Base-by-base conservation (phyloP, 2,888 invertebrate species). In the Glyphotaelius pellucidus region DNA sequence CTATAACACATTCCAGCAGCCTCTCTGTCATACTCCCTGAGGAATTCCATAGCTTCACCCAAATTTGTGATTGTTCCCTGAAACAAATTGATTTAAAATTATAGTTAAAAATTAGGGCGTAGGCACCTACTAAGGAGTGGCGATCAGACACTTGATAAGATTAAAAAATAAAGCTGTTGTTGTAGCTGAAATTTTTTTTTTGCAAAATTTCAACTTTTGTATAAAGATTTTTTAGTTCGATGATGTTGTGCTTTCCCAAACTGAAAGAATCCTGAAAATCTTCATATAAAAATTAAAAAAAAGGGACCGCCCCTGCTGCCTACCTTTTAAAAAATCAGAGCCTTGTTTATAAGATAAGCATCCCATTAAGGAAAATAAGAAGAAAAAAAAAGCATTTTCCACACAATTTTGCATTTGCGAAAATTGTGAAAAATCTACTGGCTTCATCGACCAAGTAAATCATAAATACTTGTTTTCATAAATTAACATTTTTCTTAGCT, bases 1-100 rank as follows among this genome's bases (percentile, higher is more conserved):
- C 96, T 96, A 94, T 97, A 97, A 94, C 98, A 98, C 96, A 97
- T 97, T 86, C 96, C 96, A 0, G 97, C 97, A 0, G 97, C 98
- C 94, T 98, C 98, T 35, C 96, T 95, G 94, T 98, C 97, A 94
- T 97, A 98, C 94, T 98, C 97, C 7, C 97, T 95, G 0, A 98
- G 96, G 94, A 98, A 98, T 94, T 97, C 97, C 32, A 97, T 95
- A 0, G 97, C 97, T 94, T 98, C 98, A 1, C 96, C 97, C 19
- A 97, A 95, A 94, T 97, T 97, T 31, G 96, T 96, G 94, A 97
- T 97, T 52, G 96, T 95, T 1, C 97, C 97, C 97, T 97, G 95
- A 5, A 95, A 94, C 81, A 83, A 32, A 83, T 32, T 32, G 19
- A 31, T 83, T 31, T 5, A 9, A 1, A 25, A 67, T 67, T 9